phyloP scores from a whole-genome alignment of 1,140 invertebrate species.

The Kradibia gibbosae region DNA sequence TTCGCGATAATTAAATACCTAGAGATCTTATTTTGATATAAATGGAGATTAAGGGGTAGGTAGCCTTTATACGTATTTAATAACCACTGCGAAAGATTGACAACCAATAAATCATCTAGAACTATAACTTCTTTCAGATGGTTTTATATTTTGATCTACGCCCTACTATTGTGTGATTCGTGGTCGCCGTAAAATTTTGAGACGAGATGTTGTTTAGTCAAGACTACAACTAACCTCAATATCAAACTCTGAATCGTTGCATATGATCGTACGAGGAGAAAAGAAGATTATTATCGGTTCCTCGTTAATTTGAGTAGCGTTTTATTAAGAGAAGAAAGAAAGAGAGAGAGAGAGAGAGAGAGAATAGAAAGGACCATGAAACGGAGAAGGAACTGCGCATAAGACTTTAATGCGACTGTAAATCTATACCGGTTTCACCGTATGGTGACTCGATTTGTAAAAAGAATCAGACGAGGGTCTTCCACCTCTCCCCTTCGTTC shows the following conservation, averaged over 20 bases:
- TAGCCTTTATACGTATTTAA: no score
- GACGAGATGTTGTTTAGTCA: slow-evolving; percentile 39
- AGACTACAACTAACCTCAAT: slow-evolving; percentile 17
- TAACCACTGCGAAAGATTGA: background rate
- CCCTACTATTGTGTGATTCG: background rate
- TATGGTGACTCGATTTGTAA: slow-evolving; percentile 12
- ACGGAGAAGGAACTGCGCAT: slow-evolving; percentile 20
- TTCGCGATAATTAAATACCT: background rate
- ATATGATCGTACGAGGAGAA: slow-evolving; percentile 27
- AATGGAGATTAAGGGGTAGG: background rate
- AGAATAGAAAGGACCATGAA: background rate
- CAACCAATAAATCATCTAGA: background rate
- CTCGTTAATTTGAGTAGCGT: slow-evolving; percentile 47
- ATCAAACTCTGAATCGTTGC: slow-evolving; percentile 30
- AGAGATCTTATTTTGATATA: background rate
- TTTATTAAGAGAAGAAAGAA: slow-evolving; percentile 39
- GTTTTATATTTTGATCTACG: slow-evolving; percentile 21
- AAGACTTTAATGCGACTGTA: slow-evolving; percentile 41
- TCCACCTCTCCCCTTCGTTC: background rate
- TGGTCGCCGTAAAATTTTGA: slow-evolving; percentile 11
- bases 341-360: slow-evolving; percentile 5
- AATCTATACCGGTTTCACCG: slow-evolving; percentile 43
- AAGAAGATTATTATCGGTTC: slow-evolving; percentile 34
- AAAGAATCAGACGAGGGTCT: background rate
- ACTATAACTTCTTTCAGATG: background rate